Evolutionary conservation across 2,113 vertebrate species (phyloP), one percentile per base, ranked within the genome.

Genomic region (Athene noctua): DNA sequence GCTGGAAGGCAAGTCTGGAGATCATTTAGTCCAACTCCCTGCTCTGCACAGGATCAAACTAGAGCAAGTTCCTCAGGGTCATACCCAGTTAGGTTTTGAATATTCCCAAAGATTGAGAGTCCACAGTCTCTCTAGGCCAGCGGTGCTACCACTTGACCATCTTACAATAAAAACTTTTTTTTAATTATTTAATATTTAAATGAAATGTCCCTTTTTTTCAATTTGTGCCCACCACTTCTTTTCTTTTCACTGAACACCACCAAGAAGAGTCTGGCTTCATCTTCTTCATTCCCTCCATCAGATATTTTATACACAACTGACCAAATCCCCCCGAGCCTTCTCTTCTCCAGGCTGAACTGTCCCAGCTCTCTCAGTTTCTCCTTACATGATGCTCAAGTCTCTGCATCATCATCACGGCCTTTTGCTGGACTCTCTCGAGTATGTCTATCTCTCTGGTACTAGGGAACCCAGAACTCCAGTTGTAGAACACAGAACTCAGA

Each of bases 51-150:
- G 32, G n/a, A 59, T 71, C 46, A 58, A 52, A 72, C 13, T 7
- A 65, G 3, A 88, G 38, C 32, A 73, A 14, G 36, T 8, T 55
- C 36, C n/a, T 80, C 54, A 51, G 52, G 26, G 19, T 67, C 5
- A 12, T 54, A 7, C 17, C 26, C n/a, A 38, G 22, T 17, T 34
- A 66, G 47, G 20, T 36, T 80, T 32, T 27, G 0, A 73, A 0
- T 38, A 51, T 47, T 90, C 78, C 55, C 26, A 59, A 59, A 68
- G 25, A 49, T 1, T 32, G 22, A 75, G 21, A 70, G 12, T 13
- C 18, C 44, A 47, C 44, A 71, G 30, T 17, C 32, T 58, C 18
- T 36, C 52, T 9, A 61, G 10, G 20, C 20, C 75, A 92, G 54
- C 23, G 58, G 19, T 71, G 54, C 44, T 77, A 81, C 29, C n/a